These are phyloP conservation scores for Quadriops clusia DNA, from an alignment of 2,888 invertebrate genomes.

Conservation along the genomic window DNA sequence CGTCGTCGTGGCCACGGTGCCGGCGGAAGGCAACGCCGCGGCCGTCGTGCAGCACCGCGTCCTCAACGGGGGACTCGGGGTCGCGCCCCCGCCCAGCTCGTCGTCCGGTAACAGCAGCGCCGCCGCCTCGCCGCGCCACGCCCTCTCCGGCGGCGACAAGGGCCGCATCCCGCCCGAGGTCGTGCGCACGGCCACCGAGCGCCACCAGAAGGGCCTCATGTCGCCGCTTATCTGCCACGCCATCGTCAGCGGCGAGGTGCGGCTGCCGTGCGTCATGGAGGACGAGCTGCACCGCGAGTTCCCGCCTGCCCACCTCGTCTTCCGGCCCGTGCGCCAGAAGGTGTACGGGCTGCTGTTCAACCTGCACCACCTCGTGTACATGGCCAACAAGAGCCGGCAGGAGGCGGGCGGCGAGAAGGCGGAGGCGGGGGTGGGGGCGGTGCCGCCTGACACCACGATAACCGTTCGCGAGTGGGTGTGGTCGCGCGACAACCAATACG, in stretches of 20 bases:
- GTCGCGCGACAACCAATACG: constrained; percentile 63
- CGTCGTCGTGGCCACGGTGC: constrained; percentile 44
- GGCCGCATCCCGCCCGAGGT: too few relatives aligned
- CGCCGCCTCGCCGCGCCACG: too few relatives aligned
- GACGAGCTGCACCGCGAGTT: constrained; percentile 75
- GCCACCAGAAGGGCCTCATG: constrained; percentile 85
- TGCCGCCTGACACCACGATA: constrained; percentile 47
- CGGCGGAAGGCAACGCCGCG: constrained; percentile 44
- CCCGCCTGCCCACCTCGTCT: constrained; percentile 73
- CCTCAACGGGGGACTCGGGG: too few relatives aligned
- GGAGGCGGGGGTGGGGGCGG: too few relatives aligned
- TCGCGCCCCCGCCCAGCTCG: too few relatives aligned
- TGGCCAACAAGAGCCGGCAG: constrained; percentile 55
- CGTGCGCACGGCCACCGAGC: constrained; percentile 69
- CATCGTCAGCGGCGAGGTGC: constrained; percentile 47
- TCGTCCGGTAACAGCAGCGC: too few relatives aligned
- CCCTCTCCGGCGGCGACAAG: too few relatives aligned
- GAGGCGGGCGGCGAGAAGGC: constrained; percentile 39
- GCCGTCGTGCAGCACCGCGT: too few relatives aligned
- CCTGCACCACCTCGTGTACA: constrained; percentile 71
- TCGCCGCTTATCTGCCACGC: constrained; percentile 67
- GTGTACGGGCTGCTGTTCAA: constrained; percentile 85
- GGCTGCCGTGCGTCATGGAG: constrained; percentile 67
- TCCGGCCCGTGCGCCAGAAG: constrained; percentile 69
- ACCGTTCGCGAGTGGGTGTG: constrained; percentile 79